These are phyloP conservation scores for Folsomia manolachei DNA, from an alignment of 2,888 invertebrate genomes.

Conservation along the genomic window DNA sequence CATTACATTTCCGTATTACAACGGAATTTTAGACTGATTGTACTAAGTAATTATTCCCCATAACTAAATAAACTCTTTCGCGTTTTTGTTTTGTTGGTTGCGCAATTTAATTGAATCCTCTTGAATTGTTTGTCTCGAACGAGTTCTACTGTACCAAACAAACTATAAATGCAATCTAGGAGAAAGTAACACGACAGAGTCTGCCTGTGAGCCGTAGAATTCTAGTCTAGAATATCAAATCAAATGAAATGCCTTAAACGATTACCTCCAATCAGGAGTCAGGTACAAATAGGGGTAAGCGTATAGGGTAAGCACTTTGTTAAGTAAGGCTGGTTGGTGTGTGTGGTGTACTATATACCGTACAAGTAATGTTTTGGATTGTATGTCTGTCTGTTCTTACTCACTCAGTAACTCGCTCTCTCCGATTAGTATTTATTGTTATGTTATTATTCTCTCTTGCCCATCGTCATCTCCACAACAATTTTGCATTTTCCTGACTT, in stretches of 20 bases:
- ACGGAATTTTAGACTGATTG: background rate
- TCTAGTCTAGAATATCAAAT: conserved; percentile 1
- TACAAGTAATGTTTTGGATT: conserved; percentile 9
- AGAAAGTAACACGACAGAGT: background rate
- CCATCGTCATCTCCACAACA: too few relatives aligned
- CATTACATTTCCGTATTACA: too few relatives aligned
- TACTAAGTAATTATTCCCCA: background rate
- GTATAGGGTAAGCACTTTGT: conserved; percentile 4
- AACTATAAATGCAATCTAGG: background rate
- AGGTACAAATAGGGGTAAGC: conserved; percentile 10
- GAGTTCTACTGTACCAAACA: background rate
- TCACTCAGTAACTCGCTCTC: background rate
- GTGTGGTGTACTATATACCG: too few relatives aligned
- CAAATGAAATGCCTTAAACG: conserved; percentile 10
- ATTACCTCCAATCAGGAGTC: conserved; percentile 7
- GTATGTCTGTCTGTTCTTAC: background rate
- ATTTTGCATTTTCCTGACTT: background rate
- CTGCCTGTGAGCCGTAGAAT: background rate
- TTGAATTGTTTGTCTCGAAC: background rate
- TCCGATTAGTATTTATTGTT: background rate
- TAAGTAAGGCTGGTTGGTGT: background rate
- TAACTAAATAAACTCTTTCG: background rate
- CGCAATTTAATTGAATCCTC: background rate
- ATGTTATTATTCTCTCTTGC: background rate
- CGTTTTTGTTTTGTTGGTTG: background rate